These are phyloP conservation scores for Drosophila watanabei DNA, from an alignment of 1,140 invertebrate species.

Conservation along the genomic window DNA sequence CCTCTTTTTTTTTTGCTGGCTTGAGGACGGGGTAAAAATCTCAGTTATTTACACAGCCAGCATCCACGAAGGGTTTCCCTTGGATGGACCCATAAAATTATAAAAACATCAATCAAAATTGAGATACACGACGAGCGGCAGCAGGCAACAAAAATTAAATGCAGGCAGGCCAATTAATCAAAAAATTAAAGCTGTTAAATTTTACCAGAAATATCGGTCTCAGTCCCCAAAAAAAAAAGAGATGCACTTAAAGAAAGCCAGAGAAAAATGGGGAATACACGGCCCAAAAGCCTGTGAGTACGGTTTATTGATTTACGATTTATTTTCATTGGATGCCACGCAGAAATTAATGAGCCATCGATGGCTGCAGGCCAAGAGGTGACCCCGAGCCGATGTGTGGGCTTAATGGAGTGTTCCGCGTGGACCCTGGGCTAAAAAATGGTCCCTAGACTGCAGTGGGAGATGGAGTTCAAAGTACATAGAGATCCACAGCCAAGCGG, in stretches of 20 bases:
- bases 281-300: slow-evolving; percentile 46
- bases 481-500: neutral
- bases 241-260: slow-evolving; percentile 31
- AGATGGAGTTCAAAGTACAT: slow-evolving; percentile 31
- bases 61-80: slow-evolving; percentile 14
- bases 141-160: slow-evolving; percentile 50
- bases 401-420: slow-evolving; percentile 52
- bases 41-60: slow-evolving; percentile 16
- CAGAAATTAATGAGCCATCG: slow-evolving; percentile 77
- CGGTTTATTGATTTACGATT: slow-evolving; percentile 81
- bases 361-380: slow-evolving; percentile 71
- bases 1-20: neutral
- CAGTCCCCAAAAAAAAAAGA: neutral
- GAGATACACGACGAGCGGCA: slow-evolving; percentile 16
- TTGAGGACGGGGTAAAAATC: slow-evolving; percentile 7
- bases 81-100: slow-evolving; percentile 59
- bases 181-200: slow-evolving; percentile 71
- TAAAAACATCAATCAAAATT: slow-evolving; percentile 82
- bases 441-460: slow-evolving; percentile 24
- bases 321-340: slow-evolving; percentile 72
- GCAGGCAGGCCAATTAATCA: slow-evolving; percentile 71
- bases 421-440: slow-evolving; percentile 46
- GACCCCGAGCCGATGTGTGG: slow-evolving; percentile 56
- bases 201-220: slow-evolving; percentile 47
- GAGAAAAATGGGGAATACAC: slow-evolving; percentile 29